These are phyloP conservation scores for Engraulis encrasicolus DNA, from an alignment of 2,113 vertebrate species.

Conservation along the genomic window DNA sequence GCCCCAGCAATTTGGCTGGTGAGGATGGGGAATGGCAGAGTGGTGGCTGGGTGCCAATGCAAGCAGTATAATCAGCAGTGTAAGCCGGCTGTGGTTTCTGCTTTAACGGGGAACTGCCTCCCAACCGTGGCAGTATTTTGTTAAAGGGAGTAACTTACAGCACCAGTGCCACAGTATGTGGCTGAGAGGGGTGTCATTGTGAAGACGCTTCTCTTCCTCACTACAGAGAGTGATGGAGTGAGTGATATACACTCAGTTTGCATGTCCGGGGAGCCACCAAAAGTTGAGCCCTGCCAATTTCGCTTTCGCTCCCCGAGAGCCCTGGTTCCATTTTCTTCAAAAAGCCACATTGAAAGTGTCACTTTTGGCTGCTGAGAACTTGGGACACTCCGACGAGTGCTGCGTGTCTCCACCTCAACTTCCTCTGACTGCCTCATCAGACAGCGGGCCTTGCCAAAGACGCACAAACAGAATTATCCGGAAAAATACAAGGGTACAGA, in stretches of 20 bases:
- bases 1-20: background rate
- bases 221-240: background rate
- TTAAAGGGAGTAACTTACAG: background rate
- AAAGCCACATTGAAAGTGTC: slow-evolving; percentile 47
- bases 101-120: background rate
- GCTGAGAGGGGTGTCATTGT: background rate
- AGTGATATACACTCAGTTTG: slow-evolving; percentile 37
- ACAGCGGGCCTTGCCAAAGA: slow-evolving; percentile 18
- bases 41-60: background rate
- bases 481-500: background rate
- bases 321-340: slow-evolving; percentile 33
- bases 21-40: background rate
- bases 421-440: slow-evolving; percentile 32
- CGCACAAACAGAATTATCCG: slow-evolving; percentile 18
- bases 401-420: background rate
- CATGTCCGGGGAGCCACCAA: background rate
- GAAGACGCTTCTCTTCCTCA: background rate
- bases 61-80: background rate
- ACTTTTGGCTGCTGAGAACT: slow-evolving; percentile 37
- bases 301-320: slow-evolving; percentile 43
- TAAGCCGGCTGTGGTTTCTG: background rate
- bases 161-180: background rate
- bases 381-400: slow-evolving; percentile 23
- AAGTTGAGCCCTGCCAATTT: slow-evolving; percentile 27
- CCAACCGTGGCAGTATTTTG: background rate